A percentile compares a stretch with the other conserved stretches of the same genome.
phyloP scores from a whole-genome alignment of 2,797 vertebrate genomes.

The Mormyrops attenuatus region DNA sequence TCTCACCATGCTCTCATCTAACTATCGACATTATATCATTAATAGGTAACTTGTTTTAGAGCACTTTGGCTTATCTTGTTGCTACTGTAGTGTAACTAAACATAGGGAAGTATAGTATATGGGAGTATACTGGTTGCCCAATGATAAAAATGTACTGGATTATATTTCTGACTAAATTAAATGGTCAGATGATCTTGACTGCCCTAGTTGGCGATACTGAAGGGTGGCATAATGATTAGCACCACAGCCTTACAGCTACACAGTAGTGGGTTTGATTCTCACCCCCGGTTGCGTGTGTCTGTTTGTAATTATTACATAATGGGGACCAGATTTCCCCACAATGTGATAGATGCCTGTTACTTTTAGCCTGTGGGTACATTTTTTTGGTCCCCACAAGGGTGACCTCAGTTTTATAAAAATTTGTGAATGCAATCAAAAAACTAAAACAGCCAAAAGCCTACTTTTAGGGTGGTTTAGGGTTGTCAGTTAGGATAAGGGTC shows the following conservation, averaged over 20 bases:
- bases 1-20: background rate
- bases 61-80: background rate
- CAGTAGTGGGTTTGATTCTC: background rate
- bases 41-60: background rate
- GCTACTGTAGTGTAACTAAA: background rate
- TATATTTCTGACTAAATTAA: background rate
- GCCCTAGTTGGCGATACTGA: background rate
- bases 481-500: background rate
- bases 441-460: background rate
- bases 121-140: background rate
- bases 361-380: background rate
- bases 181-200: background rate
- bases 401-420: background rate
- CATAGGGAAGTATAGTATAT: background rate
- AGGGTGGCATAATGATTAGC: background rate
- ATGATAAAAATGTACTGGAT: background rate
- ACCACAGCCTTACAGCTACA: background rate
- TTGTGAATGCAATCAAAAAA: background rate
- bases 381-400: background rate
- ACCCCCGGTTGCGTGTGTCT: background rate
- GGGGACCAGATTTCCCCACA: background rate
- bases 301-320: background rate
- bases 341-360: background rate
- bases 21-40: background rate
- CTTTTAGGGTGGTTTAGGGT: background rate